Evolutionary conservation across 2,113 vertebrate species (phyloP).

Genomic region (Pimephales promelas): DNA sequence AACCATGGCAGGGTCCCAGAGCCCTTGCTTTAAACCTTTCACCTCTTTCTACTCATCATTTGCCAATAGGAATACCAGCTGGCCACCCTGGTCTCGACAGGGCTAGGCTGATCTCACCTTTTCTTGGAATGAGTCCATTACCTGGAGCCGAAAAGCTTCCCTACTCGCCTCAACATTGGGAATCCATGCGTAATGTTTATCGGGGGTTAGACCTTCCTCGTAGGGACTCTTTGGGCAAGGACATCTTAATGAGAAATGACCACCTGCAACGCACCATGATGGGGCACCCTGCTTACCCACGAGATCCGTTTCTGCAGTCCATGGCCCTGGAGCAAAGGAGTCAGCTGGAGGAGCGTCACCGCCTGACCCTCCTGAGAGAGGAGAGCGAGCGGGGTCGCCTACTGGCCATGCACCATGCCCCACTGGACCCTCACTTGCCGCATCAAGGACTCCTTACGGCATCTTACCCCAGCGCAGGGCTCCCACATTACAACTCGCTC

Average conservation of each 20-base stretch:
- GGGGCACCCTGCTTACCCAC: constrained; percentile 24
- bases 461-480: constrained; percentile 32
- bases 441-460: constrained; percentile 49
- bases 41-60: constrained; percentile 36
- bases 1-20: constrained; percentile 69
- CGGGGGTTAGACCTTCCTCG: constrained; percentile 62
- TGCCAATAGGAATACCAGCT: constrained; percentile 47
- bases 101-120: constrained; percentile 82
- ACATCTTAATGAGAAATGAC: constrained; percentile 47
- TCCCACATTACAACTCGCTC: constrained; percentile 39
- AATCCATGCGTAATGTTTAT: constrained; percentile 78
- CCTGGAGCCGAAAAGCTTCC: constrained; percentile 78
- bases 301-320: constrained; percentile 49
- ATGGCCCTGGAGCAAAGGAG: constrained; percentile 55
- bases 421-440: constrained; percentile 37
- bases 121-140: constrained; percentile 80
- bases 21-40: constrained; percentile 68
- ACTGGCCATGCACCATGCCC: constrained; percentile 42
- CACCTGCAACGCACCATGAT: constrained; percentile 45
- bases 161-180: constrained; percentile 82
- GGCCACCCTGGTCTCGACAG: constrained; percentile 70
- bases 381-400: no score
- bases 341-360: constrained; percentile 48
- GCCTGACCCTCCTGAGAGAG: no score
- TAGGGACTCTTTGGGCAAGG: constrained; percentile 52